phyloP scores from a whole-genome alignment of 2,797 vertebrate genomes.

The Tragelaphus oryx region DNA sequence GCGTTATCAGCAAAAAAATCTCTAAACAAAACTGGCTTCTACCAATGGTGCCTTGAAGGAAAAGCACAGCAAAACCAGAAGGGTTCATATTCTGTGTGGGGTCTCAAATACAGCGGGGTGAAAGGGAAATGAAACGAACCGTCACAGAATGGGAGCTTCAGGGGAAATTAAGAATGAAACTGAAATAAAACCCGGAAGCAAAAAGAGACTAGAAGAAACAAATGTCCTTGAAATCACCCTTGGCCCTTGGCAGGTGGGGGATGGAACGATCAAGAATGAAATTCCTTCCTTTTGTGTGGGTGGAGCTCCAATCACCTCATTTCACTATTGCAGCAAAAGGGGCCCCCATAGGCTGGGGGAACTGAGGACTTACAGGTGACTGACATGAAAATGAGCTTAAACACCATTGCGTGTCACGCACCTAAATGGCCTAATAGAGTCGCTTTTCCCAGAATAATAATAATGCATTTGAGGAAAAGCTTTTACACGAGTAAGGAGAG shows the following conservation, averaged over 20 bases:
- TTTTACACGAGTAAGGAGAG: slow-evolving; percentile 71
- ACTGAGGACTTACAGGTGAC: slow-evolving; percentile 20
- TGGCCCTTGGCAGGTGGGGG: background rate
- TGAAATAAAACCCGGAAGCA: background rate
- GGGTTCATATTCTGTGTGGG: background rate
- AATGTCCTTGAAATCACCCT: background rate
- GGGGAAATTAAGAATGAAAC: background rate
- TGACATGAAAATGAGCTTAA: slow-evolving; percentile 36
- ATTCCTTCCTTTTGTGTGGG: background rate
- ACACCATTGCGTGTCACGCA: slow-evolving; percentile 33
- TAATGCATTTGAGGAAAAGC: slow-evolving; percentile 61
- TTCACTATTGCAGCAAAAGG: background rate
- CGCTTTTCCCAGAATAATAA: slow-evolving; percentile 64
- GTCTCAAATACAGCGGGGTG: background rate
- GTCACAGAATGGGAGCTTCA: background rate
- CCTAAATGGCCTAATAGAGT: slow-evolving; percentile 29
- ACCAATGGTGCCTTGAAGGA: background rate
- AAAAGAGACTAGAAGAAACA: background rate
- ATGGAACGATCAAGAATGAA: background rate
- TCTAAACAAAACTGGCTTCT: background rate
- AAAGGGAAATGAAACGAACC: background rate
- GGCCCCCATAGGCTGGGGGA: background rate
- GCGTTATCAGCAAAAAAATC: background rate
- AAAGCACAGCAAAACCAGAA: background rate
- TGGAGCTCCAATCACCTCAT: background rate